These are phyloP conservation scores for Sicus ferrugineus DNA, from an alignment of 2,888 invertebrate species.

Conservation along the genomic window DNA sequence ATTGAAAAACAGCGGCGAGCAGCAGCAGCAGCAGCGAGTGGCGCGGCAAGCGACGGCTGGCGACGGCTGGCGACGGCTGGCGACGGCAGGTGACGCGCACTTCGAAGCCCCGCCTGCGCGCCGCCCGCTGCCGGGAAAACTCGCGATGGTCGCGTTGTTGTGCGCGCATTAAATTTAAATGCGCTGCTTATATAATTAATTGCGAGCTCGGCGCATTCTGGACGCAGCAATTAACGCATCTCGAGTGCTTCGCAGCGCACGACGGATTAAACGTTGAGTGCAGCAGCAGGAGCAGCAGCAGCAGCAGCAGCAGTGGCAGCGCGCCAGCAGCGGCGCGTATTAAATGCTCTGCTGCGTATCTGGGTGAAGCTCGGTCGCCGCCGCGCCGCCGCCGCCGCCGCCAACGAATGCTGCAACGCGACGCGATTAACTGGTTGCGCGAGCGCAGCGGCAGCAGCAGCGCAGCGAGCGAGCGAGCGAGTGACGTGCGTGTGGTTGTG, in stretches of 20 bases:
- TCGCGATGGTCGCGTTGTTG: neutral
- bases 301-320: neutral
- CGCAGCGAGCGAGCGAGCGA: neutral
- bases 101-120: neutral
- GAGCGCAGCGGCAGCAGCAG: neutral
- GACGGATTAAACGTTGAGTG: neutral
- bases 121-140: neutral
- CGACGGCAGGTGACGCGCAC: too few species aligned
- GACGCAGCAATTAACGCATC: neutral
- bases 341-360: conserved; percentile 18
- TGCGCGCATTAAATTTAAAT: conserved; percentile 3
- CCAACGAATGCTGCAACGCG: neutral
- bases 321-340: neutral
- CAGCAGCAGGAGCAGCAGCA: neutral
- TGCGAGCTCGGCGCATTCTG: conserved; percentile 10
- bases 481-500: too few species aligned
- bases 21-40: neutral
- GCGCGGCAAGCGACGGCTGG: neutral
- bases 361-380: conserved; percentile 3
- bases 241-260: neutral
- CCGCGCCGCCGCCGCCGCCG: neutral
- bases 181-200: conserved; percentile 16
- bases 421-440: neutral
- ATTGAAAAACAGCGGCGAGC: conserved; percentile 35
- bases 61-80: too few species aligned